phyloP scores from a whole-genome alignment of 2,797 vertebrate species.

The Calcarius lapponicus region DNA sequence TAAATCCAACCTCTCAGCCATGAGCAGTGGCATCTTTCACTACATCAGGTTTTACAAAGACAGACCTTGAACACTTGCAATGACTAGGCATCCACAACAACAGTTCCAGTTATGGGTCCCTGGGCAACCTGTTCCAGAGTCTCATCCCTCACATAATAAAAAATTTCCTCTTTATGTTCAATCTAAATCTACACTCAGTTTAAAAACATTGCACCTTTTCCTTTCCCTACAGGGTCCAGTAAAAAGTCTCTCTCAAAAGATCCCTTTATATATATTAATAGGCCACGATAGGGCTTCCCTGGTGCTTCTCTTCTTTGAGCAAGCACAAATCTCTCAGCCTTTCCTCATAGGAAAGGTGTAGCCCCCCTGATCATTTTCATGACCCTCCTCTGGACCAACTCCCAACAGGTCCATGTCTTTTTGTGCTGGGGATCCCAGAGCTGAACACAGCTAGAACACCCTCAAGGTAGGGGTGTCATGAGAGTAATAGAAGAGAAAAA shows the following conservation, averaged over 20 bases:
- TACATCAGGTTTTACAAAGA: no score
- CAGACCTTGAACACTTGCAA: background rate
- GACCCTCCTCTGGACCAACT: background rate
- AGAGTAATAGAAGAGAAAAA: background rate
- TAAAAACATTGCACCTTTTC: background rate
- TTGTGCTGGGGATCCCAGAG: background rate
- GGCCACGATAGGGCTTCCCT: background rate
- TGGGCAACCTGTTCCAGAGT: background rate
- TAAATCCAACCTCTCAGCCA: rapidly evolving
- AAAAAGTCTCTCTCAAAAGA: background rate
- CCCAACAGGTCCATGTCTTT: background rate
- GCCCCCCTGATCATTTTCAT: background rate
- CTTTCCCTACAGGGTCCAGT: background rate
- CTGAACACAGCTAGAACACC: background rate
- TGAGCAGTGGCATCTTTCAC: background rate
- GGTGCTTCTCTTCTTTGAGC: background rate
- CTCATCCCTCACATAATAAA: background rate
- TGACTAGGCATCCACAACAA: background rate
- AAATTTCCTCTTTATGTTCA: background rate
- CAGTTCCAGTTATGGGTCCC: background rate
- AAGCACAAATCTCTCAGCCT: background rate
- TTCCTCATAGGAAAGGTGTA: background rate
- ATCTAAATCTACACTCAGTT: background rate
- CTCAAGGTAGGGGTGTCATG: background rate
- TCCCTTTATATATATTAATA: background rate